Base-by-base conservation (phyloP, 2,797 vertebrate species). In the Sciurus vulgaris region DNA sequence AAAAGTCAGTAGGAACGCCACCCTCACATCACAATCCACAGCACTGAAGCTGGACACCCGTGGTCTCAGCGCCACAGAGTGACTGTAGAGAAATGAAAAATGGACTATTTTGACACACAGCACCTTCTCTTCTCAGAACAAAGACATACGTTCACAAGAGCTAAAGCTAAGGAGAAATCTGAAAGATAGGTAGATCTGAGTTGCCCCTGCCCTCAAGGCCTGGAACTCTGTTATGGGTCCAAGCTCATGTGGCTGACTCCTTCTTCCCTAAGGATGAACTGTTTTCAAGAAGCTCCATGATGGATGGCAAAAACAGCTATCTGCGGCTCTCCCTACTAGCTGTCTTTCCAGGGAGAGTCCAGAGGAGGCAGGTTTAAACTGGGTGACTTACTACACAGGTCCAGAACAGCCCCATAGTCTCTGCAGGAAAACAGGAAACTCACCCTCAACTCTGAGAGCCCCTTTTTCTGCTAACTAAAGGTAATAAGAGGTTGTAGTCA, bases 401-500 rank as follows among this genome's bases (percentile, higher is more conserved):
- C 70, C 59, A 54, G 51, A 88, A 73, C 7, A 89, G 91, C 38
- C 69, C 51, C 44, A 56, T 1, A 38, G 49, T 82, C 59, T 59
- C 81, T 77, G 38, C 26, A 49, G 41, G 35, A 94, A 89, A 96
- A 93, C 22, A 59, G 79, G 61, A 95, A 89, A 51, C 22, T 51
- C 41, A 44, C 22, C 24, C 30, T 90, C 67, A 38, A 47, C 54
- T 86, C 86, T 79, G 89, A 96, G 54, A 89, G 44, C 28, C 72
- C 86, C n/a, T 84, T 96, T 61, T 67, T 94, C 67, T 92, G 89
- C 83, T 84, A 67, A 78, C 35, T 82, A 54, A 93, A 96, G 76
- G 26, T 96, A 96, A 69, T 86, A 86, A 96, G 78, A 89, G 56
- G 77, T 26, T 65, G 13, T 72, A 81, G 94, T 93, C 92, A 95